Conservation (phyloP, 2,888 invertebrate species). For the Dusona sp. region DNA sequence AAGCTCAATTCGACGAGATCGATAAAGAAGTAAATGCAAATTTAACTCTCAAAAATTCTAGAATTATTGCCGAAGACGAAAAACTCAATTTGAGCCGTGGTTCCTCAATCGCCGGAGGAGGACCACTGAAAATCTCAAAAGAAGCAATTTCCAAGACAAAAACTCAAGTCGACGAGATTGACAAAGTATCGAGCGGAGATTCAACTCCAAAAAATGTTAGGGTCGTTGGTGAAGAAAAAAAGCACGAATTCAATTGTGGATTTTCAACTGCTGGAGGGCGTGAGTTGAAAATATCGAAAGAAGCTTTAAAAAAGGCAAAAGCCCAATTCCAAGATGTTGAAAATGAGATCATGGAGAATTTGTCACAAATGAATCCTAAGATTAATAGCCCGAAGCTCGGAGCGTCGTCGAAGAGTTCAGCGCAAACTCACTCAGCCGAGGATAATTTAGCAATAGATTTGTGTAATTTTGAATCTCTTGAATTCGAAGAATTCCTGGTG, state of each 20-base stretch:
- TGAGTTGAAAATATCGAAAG: constrained; percentile 71
- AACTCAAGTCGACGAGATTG: constrained; percentile 41
- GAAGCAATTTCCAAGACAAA: constrained; percentile 63
- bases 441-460: constrained; percentile 43
- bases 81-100: constrained; percentile 43
- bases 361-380: constrained; percentile 25
- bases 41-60: constrained; percentile 61
- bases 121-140: constrained; percentile 69
- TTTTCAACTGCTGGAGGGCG: constrained; percentile 74
- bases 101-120: constrained; percentile 70
- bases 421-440: constrained; percentile 58
- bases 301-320: constrained; percentile 66
- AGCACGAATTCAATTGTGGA: constrained; percentile 37
- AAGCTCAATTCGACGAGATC: constrained; percentile 48
- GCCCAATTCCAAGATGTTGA: constrained; percentile 47
- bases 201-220: constrained; percentile 63
- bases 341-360: constrained; percentile 1
- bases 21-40: constrained; percentile 31
- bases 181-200: constrained; percentile 20
- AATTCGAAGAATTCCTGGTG: constrained; percentile 46
- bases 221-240: background rate
- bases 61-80: background rate
- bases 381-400: background rate
- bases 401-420: background rate
- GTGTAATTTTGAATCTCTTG: constrained; percentile 48